These are phyloP conservation scores for Drosophila mimica DNA, from an alignment of 2,888 invertebrate species.

Conservation along the genomic window DNA sequence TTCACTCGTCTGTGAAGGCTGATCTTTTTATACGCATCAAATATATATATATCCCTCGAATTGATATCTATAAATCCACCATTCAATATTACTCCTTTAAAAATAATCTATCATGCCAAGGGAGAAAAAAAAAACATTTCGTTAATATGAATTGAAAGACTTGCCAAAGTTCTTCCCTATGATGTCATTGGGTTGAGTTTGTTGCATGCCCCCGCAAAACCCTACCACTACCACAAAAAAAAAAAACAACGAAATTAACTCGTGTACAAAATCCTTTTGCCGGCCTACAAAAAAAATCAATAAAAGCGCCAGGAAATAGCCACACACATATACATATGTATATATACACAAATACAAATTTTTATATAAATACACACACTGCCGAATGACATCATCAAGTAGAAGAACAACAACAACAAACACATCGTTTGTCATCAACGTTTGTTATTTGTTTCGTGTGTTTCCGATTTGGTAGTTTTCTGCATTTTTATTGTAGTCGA, in stretches of 20 bases:
- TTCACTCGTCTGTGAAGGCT: not conserved
- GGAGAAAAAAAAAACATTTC: not conserved
- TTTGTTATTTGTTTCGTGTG: constrained; percentile 4
- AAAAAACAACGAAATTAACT: not conserved
- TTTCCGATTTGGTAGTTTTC: constrained; percentile 22
- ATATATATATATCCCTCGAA: not conserved
- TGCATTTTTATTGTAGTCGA: constrained; percentile 19
- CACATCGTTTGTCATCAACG: constrained; percentile 4
- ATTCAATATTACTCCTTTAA: not conserved
- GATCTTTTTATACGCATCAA: not conserved
- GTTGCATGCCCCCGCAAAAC: constrained; percentile 26
- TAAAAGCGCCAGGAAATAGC: constrained; percentile 54
- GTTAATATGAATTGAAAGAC: not conserved
- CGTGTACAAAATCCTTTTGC: constrained; percentile 40
- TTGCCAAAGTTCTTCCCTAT: constrained; percentile 12
- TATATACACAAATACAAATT: not conserved
- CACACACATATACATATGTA: constrained; percentile 12
- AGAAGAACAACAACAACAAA: constrained; percentile 8
- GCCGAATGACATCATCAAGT: constrained; percentile 50
- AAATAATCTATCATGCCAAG: not conserved
- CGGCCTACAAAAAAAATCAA: constrained; percentile 50
- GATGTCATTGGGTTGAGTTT: constrained; percentile 40
- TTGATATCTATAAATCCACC: not conserved
- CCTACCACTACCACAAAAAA: not conserved
- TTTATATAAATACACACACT: constrained; percentile 17